Percentiles rank a stretch among this genome's conserved stretches.
Conservation (phyloP, 2,888 invertebrate species). For the Eilema depressum region DNA sequence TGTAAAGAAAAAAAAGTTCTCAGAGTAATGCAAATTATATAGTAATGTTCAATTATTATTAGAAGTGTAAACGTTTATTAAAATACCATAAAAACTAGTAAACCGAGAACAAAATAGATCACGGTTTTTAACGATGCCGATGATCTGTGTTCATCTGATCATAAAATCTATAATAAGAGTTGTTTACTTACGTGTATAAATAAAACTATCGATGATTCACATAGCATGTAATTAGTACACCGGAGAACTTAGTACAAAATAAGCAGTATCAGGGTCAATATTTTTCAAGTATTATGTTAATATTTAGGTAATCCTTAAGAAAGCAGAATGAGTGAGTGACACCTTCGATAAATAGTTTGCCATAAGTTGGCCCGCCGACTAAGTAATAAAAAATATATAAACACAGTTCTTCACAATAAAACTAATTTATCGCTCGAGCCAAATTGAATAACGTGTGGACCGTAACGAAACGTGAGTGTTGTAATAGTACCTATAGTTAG, state of each 20-base stretch:
- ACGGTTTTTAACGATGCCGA: neutral
- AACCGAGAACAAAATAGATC: neutral
- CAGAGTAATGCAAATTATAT: too few species aligned
- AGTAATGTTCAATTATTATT: neutral
- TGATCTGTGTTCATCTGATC: neutral
- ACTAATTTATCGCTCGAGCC: conserved; percentile 1
- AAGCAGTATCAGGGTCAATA: neutral
- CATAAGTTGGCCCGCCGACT: neutral
- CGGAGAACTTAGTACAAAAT: neutral
- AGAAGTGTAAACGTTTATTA: neutral
- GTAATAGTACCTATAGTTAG: neutral
- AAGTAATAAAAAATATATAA: neutral
- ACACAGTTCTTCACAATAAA: neutral
- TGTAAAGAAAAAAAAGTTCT: too few species aligned
- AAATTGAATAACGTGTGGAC: neutral
- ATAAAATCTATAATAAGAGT: conserved; percentile 20
- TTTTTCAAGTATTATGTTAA: neutral
- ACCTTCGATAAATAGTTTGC: neutral
- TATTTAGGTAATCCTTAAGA: neutral
- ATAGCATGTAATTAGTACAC: conserved; percentile 6
- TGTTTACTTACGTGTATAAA: conserved; percentile 11
- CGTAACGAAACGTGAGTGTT: conserved; percentile 4
- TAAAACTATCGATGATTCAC: conserved; percentile 21
- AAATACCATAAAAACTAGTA: conserved; percentile 1
- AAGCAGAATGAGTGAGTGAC: neutral